Evolutionary conservation across 2,888 invertebrate genomes (phyloP).

Genomic region (Tetragonula carbonaria): DNA sequence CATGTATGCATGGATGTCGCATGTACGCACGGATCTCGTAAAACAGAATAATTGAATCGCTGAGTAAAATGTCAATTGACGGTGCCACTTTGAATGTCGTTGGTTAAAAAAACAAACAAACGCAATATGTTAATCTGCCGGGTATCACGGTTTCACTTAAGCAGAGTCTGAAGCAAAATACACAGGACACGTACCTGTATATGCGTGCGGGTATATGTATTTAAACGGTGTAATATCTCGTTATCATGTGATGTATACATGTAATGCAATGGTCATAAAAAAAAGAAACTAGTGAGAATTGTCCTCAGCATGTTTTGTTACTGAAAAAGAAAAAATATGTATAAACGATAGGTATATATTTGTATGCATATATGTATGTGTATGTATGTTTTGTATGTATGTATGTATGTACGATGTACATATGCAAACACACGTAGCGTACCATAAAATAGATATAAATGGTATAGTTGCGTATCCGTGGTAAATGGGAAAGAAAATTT

Average conservation of each 20-base stretch:
- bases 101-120: background rate
- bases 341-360: background rate
- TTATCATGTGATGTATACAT: slow-evolving; percentile 29
- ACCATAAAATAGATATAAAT: slow-evolving; percentile 1
- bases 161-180: background rate
- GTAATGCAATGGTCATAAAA: background rate
- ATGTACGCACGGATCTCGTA: slow-evolving; percentile 39
- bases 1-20: slow-evolving; percentile 26
- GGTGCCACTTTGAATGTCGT: slow-evolving; percentile 18
- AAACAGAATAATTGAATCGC: slow-evolving; percentile 33
- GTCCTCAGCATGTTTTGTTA: slow-evolving; percentile 25
- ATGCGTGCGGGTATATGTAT: background rate
- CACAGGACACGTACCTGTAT: background rate
- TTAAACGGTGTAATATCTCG: slow-evolving; percentile 27
- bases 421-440: background rate
- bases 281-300: slow-evolving; percentile 1
- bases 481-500: slow-evolving; percentile 38
- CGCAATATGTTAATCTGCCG: background rate
- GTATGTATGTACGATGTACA: slow-evolving; percentile 7
- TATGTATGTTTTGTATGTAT: background rate
- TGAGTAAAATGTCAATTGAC: slow-evolving; percentile 10
- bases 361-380: background rate
- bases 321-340: background rate
- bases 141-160: slow-evolving; percentile 5
- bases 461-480: slow-evolving; percentile 7